A percentile compares a stretch with the other conserved stretches of the same genome.
Evolutionary conservation across 1,140 invertebrate species (phyloP).

Genomic region (Drosophila nikananu): DNA sequence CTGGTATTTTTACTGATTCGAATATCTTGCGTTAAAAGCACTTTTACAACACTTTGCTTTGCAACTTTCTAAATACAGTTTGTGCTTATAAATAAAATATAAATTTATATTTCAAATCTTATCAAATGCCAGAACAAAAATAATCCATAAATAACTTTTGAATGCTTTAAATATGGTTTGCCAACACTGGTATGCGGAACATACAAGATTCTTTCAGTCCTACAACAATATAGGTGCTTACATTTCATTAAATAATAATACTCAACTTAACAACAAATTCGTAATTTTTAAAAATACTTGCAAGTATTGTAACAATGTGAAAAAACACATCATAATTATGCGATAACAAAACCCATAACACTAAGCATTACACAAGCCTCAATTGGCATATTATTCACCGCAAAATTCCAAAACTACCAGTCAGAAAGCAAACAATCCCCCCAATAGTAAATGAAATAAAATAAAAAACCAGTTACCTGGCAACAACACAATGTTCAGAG

Average conservation of each 20-base stretch:
- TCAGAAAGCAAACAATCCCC: constrained; percentile 29
- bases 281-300: not conserved
- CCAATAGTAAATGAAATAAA: constrained; percentile 7
- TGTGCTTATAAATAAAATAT: not conserved
- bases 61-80: not conserved
- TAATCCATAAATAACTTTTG: not conserved
- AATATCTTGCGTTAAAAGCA: not conserved
- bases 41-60: not conserved
- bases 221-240: not conserved
- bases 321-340: constrained; percentile 11
- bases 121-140: too few relatives aligned
- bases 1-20: too few relatives aligned
- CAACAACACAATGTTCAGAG: constrained; percentile 18
- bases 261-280: not conserved
- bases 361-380: constrained; percentile 14
- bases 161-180: not conserved
- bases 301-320: not conserved
- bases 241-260: constrained; percentile 1
- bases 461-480: constrained; percentile 30
- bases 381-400: constrained; percentile 34
- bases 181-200: not conserved
- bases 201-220: too few relatives aligned
- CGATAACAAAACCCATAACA: constrained; percentile 9
- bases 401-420: constrained; percentile 31
- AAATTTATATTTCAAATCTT: too few relatives aligned